phyloP scores from a whole-genome alignment of 92 coral and sea anemone species.

The Metridium senile region DNA sequence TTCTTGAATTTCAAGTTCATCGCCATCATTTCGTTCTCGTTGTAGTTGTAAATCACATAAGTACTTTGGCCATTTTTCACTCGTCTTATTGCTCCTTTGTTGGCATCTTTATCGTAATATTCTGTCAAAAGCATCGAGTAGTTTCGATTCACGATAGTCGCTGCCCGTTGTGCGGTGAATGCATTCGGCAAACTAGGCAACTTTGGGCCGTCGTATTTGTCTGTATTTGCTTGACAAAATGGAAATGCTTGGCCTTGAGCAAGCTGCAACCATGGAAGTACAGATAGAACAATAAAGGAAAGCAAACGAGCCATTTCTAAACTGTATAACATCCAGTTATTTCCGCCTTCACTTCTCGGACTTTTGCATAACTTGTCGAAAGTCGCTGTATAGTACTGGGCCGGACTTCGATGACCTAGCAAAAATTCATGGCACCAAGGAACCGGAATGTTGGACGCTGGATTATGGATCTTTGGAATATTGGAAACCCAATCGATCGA shows the following conservation, averaged over 20 bases:
- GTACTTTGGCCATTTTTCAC: constrained; percentile 33
- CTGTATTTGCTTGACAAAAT: constrained; percentile 39
- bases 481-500: too few species aligned
- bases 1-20: constrained; percentile 25
- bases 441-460: too few species aligned
- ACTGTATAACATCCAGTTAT: neutral
- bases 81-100: constrained; percentile 43
- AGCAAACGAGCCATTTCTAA: constrained; percentile 8
- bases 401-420: too few species aligned
- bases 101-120: constrained; percentile 52
- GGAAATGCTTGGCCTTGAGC: constrained; percentile 35
- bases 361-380: too few species aligned
- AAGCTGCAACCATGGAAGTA: neutral
- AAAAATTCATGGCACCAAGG: too few species aligned
- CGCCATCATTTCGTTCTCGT: constrained; percentile 53
- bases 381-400: too few species aligned
- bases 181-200: constrained; percentile 64
- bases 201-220: constrained; percentile 44
- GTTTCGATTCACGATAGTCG: constrained; percentile 58
- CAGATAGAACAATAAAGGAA: constrained; percentile 5
- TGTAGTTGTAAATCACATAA: constrained; percentile 60
- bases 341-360: neutral
- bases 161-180: constrained; percentile 54
- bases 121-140: constrained; percentile 47
- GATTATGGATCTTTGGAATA: too few species aligned